phyloP scores from a whole-genome alignment of 2,888 invertebrate genomes.

The Arenicola marina region DNA sequence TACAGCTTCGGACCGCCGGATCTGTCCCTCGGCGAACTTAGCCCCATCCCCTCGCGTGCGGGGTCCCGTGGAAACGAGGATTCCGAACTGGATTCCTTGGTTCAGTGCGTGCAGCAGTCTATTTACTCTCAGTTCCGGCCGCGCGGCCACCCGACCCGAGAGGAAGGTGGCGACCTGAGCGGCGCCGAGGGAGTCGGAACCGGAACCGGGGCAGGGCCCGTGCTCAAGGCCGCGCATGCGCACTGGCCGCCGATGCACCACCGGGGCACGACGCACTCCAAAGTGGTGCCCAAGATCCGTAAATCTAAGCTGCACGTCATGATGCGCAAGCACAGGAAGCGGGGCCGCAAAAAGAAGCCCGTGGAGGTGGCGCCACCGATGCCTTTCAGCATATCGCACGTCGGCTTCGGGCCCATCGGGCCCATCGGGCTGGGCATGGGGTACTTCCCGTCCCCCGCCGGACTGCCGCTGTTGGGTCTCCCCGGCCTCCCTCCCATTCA shows the following conservation, averaged over 20 bases:
- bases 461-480: too few relatives aligned
- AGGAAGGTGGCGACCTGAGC: too few relatives aligned
- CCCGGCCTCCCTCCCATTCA: too few relatives aligned
- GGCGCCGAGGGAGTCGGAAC: too few relatives aligned
- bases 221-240: too few relatives aligned
- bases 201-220: too few relatives aligned
- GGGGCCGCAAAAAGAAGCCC: background rate
- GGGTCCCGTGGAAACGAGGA: background rate
- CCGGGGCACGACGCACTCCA: too few relatives aligned
- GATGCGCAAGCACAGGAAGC: background rate
- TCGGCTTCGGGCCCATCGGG: background rate
- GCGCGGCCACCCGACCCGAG: too few relatives aligned
- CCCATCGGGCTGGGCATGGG: too few relatives aligned
- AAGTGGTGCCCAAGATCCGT: background rate
- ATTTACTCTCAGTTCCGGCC: too few relatives aligned
- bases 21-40: background rate
- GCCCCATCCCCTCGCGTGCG: background rate
- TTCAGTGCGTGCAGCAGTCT: background rate
- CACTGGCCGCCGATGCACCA: too few relatives aligned
- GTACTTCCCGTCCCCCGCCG: too few relatives aligned
- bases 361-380: background rate
- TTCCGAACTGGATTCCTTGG: background rate
- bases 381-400: background rate
- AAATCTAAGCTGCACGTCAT: background rate
- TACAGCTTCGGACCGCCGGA: conserved; percentile 3